Conservation (phyloP, 2,888 invertebrate genomes). For the Lepas anatifera region DNA sequence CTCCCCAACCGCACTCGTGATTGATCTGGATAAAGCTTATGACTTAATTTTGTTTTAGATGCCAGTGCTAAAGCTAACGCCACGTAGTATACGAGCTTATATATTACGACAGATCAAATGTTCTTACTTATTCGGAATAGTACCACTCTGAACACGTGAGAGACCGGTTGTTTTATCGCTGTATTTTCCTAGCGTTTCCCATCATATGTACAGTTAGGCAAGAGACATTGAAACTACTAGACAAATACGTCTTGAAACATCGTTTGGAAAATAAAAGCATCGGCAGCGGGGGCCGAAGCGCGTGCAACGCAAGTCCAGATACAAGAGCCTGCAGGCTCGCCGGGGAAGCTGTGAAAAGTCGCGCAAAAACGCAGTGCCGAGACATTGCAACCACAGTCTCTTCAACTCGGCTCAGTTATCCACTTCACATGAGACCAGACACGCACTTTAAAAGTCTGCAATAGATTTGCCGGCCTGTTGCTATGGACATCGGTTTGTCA, state of each 20-base stretch:
- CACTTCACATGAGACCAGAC: neutral
- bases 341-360: too few relatives aligned
- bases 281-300: neutral
- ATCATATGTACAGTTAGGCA: slow-evolving; percentile 7
- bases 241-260: neutral
- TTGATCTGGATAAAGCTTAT: too few relatives aligned
- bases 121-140: too few relatives aligned
- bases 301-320: neutral
- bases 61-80: too few relatives aligned
- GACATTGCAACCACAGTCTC: neutral
- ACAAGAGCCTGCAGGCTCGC: neutral
- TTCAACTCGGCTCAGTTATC: neutral
- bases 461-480: too few relatives aligned
- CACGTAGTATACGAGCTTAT: too few relatives aligned
- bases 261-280: neutral
- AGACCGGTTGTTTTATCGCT: neutral
- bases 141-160: too few relatives aligned
- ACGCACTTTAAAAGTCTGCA: too few relatives aligned
- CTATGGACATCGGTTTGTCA: too few relatives aligned
- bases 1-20: too few relatives aligned
- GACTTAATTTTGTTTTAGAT: too few relatives aligned
- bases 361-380: neutral
- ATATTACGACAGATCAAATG: too few relatives aligned
- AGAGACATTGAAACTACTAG: neutral
- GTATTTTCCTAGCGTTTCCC: slow-evolving; percentile 8